Evolutionary conservation across 2,888 invertebrate genomes (phyloP).

Genomic region (Trachelus stipa): DNA sequence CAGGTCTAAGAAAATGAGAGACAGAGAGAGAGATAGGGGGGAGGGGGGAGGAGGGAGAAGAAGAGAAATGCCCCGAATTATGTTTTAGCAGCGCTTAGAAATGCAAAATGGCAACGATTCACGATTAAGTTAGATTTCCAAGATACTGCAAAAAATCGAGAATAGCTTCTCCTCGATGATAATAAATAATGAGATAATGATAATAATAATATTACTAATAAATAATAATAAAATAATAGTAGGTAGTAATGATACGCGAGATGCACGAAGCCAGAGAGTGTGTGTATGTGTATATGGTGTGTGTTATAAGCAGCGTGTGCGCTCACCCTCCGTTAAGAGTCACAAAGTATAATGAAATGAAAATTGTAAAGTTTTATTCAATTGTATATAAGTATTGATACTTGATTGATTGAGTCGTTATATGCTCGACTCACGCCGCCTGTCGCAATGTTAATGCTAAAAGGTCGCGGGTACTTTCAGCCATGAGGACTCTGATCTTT

Average conservation of each 20-base stretch:
- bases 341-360: constrained; percentile 23
- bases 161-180: background rate
- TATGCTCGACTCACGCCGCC: background rate
- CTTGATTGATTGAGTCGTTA: background rate
- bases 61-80: constrained; percentile 1
- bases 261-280: background rate
- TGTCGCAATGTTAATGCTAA: background rate
- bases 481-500: constrained; percentile 21
- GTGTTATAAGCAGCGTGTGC: background rate
- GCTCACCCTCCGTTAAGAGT: constrained; percentile 9
- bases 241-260: background rate
- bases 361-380: constrained; percentile 42
- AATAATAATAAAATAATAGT: background rate
- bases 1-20: constrained; percentile 30
- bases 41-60: background rate
- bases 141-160: background rate
- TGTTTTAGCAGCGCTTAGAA: constrained; percentile 10
- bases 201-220: constrained; percentile 10
- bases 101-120: constrained; percentile 3
- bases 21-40: constrained; percentile 21
- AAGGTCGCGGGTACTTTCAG: constrained; percentile 14
- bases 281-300: background rate
- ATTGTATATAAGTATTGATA: constrained; percentile 51
- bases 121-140: background rate
- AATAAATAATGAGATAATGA: background rate